These are phyloP conservation scores for Astreopora myriophthalma DNA, from an alignment of 64 coral and sea anemone species.

Conservation along the genomic window DNA sequence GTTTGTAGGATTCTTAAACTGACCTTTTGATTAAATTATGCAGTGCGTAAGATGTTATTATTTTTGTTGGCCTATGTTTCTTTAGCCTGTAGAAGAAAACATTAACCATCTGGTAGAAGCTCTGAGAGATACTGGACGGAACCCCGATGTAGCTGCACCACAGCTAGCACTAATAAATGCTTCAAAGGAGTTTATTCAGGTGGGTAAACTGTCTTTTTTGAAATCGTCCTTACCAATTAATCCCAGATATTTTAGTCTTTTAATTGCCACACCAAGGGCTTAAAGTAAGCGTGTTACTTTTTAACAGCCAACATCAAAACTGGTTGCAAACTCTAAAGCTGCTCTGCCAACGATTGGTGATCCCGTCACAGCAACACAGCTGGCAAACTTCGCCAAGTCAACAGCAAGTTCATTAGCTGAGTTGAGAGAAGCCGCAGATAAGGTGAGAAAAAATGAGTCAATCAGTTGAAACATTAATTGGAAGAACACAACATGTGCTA, in stretches of 20 bases:
- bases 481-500: too few relatives aligned
- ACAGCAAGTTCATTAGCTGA: slow-evolving; percentile 83
- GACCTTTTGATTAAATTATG: background rate
- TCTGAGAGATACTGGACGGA: slow-evolving; percentile 57
- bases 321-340: slow-evolving; percentile 93
- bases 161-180: slow-evolving; percentile 67
- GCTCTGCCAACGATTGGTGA: slow-evolving; percentile 95
- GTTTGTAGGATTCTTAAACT: too few relatives aligned
- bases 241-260: background rate
- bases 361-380: slow-evolving; percentile 91
- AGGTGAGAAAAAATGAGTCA: slow-evolving; percentile 22
- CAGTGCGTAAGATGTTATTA: background rate
- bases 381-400: slow-evolving; percentile 93
- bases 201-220: background rate
- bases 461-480: background rate
- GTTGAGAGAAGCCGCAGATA: slow-evolving; percentile 90
- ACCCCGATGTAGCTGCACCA: slow-evolving; percentile 65
- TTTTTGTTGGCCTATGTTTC: background rate
- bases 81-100: slow-evolving; percentile 68
- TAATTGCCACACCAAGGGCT: background rate
- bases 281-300: background rate
- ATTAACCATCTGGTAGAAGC: slow-evolving; percentile 51
- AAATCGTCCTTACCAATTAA: background rate
- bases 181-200: slow-evolving; percentile 81
- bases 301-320: slow-evolving; percentile 67